phyloP scores from a whole-genome alignment of 2,888 invertebrate species.

The Atrina japonica region DNA sequence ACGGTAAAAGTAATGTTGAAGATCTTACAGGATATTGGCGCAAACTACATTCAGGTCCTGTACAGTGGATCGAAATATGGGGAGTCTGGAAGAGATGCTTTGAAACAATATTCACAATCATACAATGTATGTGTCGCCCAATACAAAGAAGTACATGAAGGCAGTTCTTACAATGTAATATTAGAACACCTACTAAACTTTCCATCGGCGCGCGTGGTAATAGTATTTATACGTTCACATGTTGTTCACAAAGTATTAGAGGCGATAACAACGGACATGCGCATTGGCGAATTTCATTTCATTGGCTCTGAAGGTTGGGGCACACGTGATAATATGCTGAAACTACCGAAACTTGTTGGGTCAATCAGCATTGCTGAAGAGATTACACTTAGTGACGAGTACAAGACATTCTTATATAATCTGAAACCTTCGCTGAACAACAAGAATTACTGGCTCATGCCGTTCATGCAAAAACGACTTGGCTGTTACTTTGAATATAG shows the following conservation, averaged over 20 bases:
- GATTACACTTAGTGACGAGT: constrained; percentile 22
- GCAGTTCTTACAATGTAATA: background rate
- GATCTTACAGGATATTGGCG: constrained; percentile 34
- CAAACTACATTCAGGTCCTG: constrained; percentile 52
- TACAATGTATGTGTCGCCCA: constrained; percentile 22
- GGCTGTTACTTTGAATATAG: constrained; percentile 28
- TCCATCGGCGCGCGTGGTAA: constrained; percentile 7
- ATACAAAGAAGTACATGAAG: constrained; percentile 4
- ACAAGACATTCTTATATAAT: constrained; percentile 16
- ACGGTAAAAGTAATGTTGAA: constrained; percentile 47
- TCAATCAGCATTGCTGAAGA: constrained; percentile 20
- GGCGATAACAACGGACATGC: constrained; percentile 8
- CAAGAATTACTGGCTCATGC: constrained; percentile 9
- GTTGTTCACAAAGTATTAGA: constrained; percentile 8
- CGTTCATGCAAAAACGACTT: constrained; percentile 19
- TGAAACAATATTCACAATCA: background rate
- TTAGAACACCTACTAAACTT: background rate
- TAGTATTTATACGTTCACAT: constrained; percentile 34
- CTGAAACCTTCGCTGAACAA: background rate
- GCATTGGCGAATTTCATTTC: constrained; percentile 22
- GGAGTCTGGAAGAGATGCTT: constrained; percentile 45
- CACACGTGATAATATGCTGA: constrained; percentile 8
- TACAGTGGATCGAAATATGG: constrained; percentile 52
- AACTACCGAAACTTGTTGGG: constrained; percentile 18
- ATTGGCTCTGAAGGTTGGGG: constrained; percentile 30